These are phyloP conservation scores for Rhabdornis inornatus DNA, from an alignment of 2,113 vertebrate genomes.

Conservation along the genomic window DNA sequence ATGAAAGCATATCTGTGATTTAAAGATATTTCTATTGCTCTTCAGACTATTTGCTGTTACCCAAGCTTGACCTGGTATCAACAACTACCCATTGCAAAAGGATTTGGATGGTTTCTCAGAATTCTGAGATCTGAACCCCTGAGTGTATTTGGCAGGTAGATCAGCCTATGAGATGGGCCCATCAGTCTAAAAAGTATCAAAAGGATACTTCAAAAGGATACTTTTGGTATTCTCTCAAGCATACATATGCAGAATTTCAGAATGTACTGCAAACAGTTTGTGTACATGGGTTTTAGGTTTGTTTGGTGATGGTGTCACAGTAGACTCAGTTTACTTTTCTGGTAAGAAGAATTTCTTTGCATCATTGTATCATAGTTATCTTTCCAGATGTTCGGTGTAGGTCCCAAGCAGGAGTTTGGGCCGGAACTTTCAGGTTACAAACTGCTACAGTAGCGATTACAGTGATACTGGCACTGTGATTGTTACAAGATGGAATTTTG, in stretches of 20 bases:
- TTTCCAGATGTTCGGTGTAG: background rate
- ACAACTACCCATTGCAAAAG: background rate
- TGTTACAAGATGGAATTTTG: background rate
- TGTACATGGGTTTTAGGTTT: background rate
- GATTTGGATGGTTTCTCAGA: background rate
- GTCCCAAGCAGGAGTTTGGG: background rate
- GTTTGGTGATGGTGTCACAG: background rate
- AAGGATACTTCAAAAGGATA: background rate
- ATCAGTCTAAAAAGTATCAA: background rate
- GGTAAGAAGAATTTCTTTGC: background rate
- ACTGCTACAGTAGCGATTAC: background rate
- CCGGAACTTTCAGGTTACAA: background rate
- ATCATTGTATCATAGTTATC: background rate
- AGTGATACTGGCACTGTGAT: background rate
- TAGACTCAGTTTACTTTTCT: background rate
- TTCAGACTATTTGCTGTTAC: background rate
- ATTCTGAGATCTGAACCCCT: background rate
- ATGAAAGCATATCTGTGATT: background rate
- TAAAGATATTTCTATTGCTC: background rate
- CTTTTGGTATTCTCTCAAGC: background rate
- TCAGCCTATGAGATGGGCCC: background rate
- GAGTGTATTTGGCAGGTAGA: background rate
- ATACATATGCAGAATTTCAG: background rate
- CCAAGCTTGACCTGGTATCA: background rate
- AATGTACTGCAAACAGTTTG: background rate